Evolutionary conservation across 2,113 vertebrate species (phyloP), one percentile per base, ranked within the genome.

Genomic region (Oreochromis niloticus): DNA sequence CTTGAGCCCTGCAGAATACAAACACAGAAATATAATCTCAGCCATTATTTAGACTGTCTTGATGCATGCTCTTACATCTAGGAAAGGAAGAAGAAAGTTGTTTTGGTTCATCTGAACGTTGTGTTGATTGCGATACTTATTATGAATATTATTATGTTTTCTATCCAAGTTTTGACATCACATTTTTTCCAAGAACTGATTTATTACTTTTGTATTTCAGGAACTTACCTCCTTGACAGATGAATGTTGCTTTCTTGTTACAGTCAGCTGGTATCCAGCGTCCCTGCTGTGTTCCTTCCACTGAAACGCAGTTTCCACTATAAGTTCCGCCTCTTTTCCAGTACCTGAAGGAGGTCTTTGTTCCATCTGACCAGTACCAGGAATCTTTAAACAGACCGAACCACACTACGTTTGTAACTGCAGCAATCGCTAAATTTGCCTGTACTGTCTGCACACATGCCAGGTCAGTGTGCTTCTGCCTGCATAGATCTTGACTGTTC

Each of bases 221-320:
- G 11, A 14, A 63, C 91, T 89, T 80, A 92, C 91, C 89, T 6
- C 91, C 89, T 10, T 81, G 39, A 41, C 91, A 92, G 75, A 89
- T 57, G 5, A 92, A 92, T 2, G 41, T 1, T 16, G 4, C 4
- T 56, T 48, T 79, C 3, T 39, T 2, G 10, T 79, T 2, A 9
- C 91, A 92, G 0, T 24, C 1, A 4, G 22, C 19, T 6, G 2
- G 73, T 1, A 83, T 10, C 91, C 91, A 92, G 22, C 46, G 61
- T 14, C 87, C 83, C 11, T 57, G 27, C 27, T 56, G 39, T 1
- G 13, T 5, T 30, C 2, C 41, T 3, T 27, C 7, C 16, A 81
- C 61, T 2, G 41, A 6, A 5, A 56, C 87, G 6, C 91, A 92
- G 73, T 73, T 4, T 32, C 71, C 85, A 9, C 0, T 0, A 7